Evolutionary conservation across 1,140 invertebrate genomes (phyloP), one percentile per base, ranked within the genome.

Genomic region (Trichomalopsis sarcophagae): DNA sequence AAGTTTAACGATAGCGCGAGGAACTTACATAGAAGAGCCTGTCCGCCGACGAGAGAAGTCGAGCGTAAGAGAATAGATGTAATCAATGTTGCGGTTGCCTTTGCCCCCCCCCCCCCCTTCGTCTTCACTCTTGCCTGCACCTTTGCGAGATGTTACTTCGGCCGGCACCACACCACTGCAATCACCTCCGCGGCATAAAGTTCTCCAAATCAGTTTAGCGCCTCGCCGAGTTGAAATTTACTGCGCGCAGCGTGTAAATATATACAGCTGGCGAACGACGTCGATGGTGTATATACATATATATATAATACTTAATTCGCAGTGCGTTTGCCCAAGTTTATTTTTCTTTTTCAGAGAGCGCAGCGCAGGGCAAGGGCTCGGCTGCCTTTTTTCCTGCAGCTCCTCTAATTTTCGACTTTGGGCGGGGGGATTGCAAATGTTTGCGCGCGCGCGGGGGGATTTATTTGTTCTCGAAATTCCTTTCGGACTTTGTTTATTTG

Each of bases 21-120:
- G 66, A 77, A 71, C 27, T 71, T 71, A 30, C 11, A 36, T 36
- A 71, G 69, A 30, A 71, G 30, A 27, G 30, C 23, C 14, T n/a
- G 27, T 10, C 9, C 21, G 0, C 14, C 21, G 47, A 13, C 14
- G 36, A 11, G n/a, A 17, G 23, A 50, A 73, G 80, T 73, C 80
- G 71, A 75, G 14, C 30, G 17, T 82, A 55, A 74, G 81, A 75
- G 47, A 75, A 82, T 82, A 62, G 71, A 75, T 75, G 81, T 82
- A 73, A 83, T 83, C 55, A 83, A 77, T 68, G 73, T 44, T 74
- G 80, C 27, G 68, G 68, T 71, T 50, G 13, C 0, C 11, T 10
- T 5, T 13, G 9, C 17, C 9, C 55, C 71, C 9, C 17, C 23
- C 10, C 44, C 47, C 3, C 3, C 11, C 62, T 27, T 33, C 27